phyloP scores from a whole-genome alignment of 2,113 vertebrate species.

The Myiozetetes cayanensis region DNA sequence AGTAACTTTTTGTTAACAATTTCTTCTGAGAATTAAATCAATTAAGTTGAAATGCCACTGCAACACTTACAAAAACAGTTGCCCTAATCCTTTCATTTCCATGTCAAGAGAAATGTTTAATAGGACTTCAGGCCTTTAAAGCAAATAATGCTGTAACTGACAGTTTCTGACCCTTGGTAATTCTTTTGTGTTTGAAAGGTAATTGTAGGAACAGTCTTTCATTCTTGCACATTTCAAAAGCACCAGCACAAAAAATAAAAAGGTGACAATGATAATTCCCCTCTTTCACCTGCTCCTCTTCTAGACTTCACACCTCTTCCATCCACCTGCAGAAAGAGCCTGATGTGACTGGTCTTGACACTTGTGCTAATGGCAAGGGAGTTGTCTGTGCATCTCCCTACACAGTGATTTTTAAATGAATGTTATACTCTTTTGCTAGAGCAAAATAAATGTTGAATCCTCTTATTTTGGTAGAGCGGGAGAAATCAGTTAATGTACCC shows the following conservation, averaged over 20 bases:
- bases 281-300: background rate
- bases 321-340: background rate
- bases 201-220: background rate
- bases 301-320: background rate
- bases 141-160: background rate
- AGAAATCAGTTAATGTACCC: background rate
- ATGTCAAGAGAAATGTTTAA: background rate
- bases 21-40: background rate
- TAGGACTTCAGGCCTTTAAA: background rate
- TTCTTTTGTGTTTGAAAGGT: background rate
- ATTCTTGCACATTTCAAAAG: background rate
- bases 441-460: background rate
- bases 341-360: background rate
- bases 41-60: background rate
- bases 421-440: background rate
- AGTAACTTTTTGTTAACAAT: background rate
- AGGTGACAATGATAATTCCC: background rate
- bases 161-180: background rate
- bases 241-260: background rate
- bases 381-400: background rate
- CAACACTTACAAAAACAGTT: background rate
- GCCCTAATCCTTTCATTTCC: background rate
- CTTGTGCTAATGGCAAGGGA: background rate
- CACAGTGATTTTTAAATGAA: rapidly evolving
- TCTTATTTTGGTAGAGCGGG: background rate